Evolutionary conservation across 2,797 vertebrate genomes (phyloP).

Genomic region (Pyrrhura leucotis): DNA sequence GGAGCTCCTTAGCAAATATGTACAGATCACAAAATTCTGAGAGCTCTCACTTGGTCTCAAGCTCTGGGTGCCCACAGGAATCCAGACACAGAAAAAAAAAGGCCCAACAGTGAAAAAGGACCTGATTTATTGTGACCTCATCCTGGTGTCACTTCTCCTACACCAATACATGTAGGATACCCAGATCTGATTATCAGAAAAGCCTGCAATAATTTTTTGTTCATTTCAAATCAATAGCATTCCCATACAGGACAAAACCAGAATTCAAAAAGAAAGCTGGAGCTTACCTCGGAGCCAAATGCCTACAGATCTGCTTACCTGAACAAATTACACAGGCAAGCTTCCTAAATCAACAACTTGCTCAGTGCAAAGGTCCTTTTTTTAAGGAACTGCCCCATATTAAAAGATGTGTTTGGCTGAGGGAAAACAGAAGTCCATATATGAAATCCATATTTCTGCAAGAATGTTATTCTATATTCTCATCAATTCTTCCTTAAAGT

Average conservation of each 20-base stretch:
- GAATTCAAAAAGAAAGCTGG: background rate
- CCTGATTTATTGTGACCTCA: background rate
- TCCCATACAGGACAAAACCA: background rate
- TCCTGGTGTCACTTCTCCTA: background rate
- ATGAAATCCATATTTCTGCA: background rate
- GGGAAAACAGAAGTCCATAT: background rate
- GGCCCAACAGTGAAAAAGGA: accelerated
- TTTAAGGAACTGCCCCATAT: background rate
- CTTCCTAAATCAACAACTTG: accelerated
- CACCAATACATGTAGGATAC: background rate
- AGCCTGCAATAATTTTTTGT: background rate
- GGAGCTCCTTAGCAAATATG: background rate
- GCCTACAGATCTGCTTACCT: background rate
- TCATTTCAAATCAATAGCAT: background rate
- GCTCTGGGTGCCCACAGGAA: background rate
- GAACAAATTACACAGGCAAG: background rate
- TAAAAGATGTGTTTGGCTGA: background rate
- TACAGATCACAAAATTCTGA: background rate
- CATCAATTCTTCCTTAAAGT: background rate
- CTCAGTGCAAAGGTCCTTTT: background rate
- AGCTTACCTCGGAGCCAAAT: background rate
- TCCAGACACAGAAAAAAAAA: background rate
- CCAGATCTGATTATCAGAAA: background rate
- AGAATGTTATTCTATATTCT: accelerated
- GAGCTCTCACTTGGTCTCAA: background rate